Percentiles rank a stretch among this genome's conserved stretches.
These are phyloP conservation scores for Drosophila silvestris DNA, from an alignment of 2,888 invertebrate species.

Conservation along the genomic window DNA sequence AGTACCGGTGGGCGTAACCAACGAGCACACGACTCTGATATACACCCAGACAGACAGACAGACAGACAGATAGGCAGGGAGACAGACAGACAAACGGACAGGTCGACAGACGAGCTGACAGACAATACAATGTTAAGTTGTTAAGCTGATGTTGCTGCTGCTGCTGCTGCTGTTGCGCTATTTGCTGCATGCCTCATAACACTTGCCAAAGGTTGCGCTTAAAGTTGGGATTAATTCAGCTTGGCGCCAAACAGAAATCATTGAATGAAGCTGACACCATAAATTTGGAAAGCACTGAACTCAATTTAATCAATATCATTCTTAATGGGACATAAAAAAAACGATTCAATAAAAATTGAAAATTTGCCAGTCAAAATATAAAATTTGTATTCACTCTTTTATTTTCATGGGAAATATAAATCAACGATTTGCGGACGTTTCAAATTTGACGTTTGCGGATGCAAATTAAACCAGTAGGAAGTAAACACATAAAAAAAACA, in stretches of 20 bases:
- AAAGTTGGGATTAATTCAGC: neutral
- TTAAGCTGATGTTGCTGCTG: slow-evolving; percentile 8
- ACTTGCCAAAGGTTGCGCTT: slow-evolving; percentile 19
- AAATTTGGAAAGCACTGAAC: neutral
- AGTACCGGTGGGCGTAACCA: slow-evolving; percentile 72
- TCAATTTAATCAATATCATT: neutral
- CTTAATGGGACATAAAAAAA: neutral
- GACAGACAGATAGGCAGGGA: slow-evolving; percentile 10
- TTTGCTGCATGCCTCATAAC: slow-evolving; percentile 29
- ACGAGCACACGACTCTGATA: slow-evolving; percentile 64
- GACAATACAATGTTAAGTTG: slow-evolving; percentile 37
- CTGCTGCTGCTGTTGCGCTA: slow-evolving; percentile 18
- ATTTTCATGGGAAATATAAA: neutral
- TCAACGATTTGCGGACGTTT: neutral
- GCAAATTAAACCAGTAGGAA: neutral
- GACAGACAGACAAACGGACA: slow-evolving; percentile 4
- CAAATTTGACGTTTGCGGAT: neutral
- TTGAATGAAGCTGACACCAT: neutral
- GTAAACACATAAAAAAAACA: neutral
- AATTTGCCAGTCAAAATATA: neutral
- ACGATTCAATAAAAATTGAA: neutral
- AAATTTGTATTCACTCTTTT: neutral
- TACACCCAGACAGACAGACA: slow-evolving; percentile 29
- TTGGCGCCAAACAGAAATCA: neutral
- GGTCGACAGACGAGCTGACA: neutral